These are phyloP conservation scores for Perognathus longimembris DNA, from an alignment of 2,113 vertebrate species.

Conservation along the genomic window DNA sequence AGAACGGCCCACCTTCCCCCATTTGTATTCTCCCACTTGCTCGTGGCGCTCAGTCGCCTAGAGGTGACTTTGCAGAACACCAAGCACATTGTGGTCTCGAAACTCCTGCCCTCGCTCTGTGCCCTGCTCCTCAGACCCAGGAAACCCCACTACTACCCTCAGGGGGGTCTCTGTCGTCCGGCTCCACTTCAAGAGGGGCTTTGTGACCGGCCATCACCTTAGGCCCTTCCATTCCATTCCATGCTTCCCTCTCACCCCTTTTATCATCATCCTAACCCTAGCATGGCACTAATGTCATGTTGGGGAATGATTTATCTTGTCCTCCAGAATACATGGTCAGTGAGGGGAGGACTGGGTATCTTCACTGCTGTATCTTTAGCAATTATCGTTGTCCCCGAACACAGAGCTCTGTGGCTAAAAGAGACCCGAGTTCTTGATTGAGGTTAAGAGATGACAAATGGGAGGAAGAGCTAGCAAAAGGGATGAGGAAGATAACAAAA, in stretches of 20 bases:
- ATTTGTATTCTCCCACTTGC: not conserved
- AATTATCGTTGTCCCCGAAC: not conserved
- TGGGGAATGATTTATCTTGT: not conserved
- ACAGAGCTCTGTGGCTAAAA: not conserved
- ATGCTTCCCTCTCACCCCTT: not conserved
- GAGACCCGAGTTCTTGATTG: too few species aligned
- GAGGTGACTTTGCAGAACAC: not conserved
- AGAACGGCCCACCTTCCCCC: not conserved
- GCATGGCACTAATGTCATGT: not conserved
- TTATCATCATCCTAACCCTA: not conserved
- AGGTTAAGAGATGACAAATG: too few species aligned
- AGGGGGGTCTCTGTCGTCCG: not conserved
- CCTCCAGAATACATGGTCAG: not conserved
- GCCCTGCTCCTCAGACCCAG: not conserved
- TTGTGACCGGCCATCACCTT: not conserved
- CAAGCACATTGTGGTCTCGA: fast-evolving
- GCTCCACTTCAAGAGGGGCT: not conserved
- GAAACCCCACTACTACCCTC: too few species aligned
- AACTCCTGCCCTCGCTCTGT: not conserved
- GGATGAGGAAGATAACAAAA: not conserved
- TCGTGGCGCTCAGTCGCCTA: not conserved
- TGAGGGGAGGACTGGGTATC: not conserved
- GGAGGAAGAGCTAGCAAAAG: too few species aligned
- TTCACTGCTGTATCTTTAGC: not conserved
- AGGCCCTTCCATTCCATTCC: fast-evolving